A percentile compares a stretch with the other conserved stretches of the same genome.
These are phyloP conservation scores for Mayetiola destructor DNA, from an alignment of 2,888 invertebrate species.

Conservation along the genomic window DNA sequence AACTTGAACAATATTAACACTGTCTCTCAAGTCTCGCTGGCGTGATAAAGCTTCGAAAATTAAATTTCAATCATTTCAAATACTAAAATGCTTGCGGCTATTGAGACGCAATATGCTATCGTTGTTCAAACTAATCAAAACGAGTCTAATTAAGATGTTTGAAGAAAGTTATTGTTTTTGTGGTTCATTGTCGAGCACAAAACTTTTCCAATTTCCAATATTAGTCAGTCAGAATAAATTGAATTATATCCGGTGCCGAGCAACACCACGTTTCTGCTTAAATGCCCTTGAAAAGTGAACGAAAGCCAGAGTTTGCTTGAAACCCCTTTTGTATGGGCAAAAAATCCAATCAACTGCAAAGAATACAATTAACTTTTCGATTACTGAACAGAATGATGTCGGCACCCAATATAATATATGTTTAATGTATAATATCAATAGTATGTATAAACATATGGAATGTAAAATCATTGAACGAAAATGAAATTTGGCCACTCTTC, in stretches of 20 bases:
- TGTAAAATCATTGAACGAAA: too few species aligned
- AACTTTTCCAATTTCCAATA: slow-evolving; percentile 8
- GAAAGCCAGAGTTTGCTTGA: neutral
- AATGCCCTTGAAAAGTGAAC: neutral
- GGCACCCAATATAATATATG: neutral
- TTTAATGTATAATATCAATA: neutral
- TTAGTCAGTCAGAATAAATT: slow-evolving; percentile 6
- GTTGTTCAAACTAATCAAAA: too few species aligned
- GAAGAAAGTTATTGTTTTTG: too few species aligned
- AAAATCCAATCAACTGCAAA: slow-evolving; percentile 6
- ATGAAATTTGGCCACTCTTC: too few species aligned
- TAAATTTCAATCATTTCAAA: too few species aligned
- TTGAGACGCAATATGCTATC: too few species aligned
- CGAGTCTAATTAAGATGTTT: too few species aligned
- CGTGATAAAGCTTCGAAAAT: too few species aligned
- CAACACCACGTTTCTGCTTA: neutral
- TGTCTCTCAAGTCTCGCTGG: too few species aligned
- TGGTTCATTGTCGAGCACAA: too few species aligned
- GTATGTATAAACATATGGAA: neutral
- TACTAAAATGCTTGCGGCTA: too few species aligned
- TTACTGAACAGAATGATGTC: neutral
- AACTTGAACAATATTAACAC: too few species aligned
- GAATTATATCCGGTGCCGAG: neutral
- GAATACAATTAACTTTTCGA: slow-evolving; percentile 16
- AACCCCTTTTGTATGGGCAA: neutral